Conservation (phyloP, 2,113 vertebrate genomes). For the Oncorhynchus kisutch region DNA sequence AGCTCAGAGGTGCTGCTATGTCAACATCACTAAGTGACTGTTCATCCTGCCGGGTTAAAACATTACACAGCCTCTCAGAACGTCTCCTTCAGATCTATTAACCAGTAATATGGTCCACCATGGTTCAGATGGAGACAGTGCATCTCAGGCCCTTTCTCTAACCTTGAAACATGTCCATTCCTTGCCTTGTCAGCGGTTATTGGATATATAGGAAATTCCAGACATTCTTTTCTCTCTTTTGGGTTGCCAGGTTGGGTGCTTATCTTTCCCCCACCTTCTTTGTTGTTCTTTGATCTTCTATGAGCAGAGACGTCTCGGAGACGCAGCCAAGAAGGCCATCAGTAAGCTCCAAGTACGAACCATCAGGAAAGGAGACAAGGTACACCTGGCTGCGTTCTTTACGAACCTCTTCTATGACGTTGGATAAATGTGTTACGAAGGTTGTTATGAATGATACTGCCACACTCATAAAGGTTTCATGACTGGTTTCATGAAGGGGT, state of each 20-base stretch:
- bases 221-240: not conserved
- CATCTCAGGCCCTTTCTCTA: not conserved
- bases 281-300: constrained; percentile 41
- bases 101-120: not conserved
- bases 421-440: too few species aligned
- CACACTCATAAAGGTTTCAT: too few species aligned
- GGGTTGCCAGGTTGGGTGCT: not conserved
- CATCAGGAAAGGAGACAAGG: constrained; percentile 96
- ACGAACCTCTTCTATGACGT: too few species aligned
- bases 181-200: not conserved
- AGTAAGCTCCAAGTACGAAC: constrained; percentile 95
- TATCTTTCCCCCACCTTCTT: not conserved
- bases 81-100: not conserved
- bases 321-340: constrained; percentile 98
- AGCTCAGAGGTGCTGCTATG: not conserved
- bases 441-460: too few species aligned
- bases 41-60: not conserved
- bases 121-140: not conserved
- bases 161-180: not conserved
- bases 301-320: constrained; percentile 89
- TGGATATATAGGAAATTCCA: not conserved
- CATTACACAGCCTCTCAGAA: not conserved
- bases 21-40: not conserved
- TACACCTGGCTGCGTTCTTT: constrained; percentile 48
- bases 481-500: too few species aligned